Conservation (phyloP, 2,797 vertebrate genomes). For the Alfaro cultratus region DNA sequence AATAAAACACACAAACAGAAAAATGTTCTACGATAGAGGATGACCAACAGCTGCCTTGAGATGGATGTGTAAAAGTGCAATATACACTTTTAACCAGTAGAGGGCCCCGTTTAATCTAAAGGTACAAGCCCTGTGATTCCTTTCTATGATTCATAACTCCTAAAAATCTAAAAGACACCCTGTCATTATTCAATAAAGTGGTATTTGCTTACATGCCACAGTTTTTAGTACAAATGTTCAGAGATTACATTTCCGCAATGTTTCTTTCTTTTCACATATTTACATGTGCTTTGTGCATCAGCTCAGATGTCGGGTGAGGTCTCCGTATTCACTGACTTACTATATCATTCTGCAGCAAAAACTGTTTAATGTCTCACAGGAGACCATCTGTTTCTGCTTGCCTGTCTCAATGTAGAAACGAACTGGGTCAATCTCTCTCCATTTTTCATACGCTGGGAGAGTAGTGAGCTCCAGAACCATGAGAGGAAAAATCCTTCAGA, state of each 20-base stretch:
- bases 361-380: conserved; percentile 44
- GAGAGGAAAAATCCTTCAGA: conserved; percentile 29
- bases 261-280: neutral
- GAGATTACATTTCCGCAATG: neutral
- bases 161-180: neutral
- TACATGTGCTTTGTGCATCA: neutral
- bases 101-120: conserved; percentile 47
- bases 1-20: neutral
- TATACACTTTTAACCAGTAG: conserved; percentile 53
- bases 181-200: neutral
- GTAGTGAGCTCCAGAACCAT: conserved; percentile 31
- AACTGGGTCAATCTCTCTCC: conserved; percentile 73
- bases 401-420: conserved; percentile 52
- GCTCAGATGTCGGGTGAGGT: conserved; percentile 39
- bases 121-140: neutral
- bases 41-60: neutral
- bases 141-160: neutral
- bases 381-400: conserved; percentile 52
- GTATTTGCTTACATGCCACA: neutral
- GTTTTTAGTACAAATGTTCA: neutral
- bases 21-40: neutral
- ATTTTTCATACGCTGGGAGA: conserved; percentile 59
- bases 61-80: conserved; percentile 34
- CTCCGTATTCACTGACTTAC: conserved; percentile 37
- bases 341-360: conserved; percentile 5